A percentile compares a stretch with the other conserved stretches of the same genome.
These are phyloP conservation scores for Tachysurus fulvidraco DNA, from an alignment of 2,113 vertebrate genomes.

Conservation along the genomic window DNA sequence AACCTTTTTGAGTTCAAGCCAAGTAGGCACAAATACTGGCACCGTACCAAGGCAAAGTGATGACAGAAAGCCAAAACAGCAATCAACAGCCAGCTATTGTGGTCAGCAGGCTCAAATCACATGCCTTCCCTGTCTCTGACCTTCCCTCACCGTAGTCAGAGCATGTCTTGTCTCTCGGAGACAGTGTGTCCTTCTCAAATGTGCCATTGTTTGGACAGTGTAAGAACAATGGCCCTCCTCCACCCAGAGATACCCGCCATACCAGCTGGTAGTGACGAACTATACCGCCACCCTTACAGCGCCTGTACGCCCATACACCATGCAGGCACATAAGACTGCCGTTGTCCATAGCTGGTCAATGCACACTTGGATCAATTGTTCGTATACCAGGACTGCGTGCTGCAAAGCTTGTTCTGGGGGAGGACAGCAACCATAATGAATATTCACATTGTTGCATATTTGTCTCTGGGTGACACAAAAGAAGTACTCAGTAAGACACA, in stretches of 20 bases:
- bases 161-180: constrained; percentile 42
- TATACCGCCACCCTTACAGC: constrained; percentile 47
- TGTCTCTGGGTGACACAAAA: constrained; percentile 53
- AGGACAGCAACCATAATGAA: constrained; percentile 36
- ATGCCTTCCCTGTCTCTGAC: constrained; percentile 47
- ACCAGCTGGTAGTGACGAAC: constrained; percentile 58
- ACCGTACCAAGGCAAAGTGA: constrained; percentile 42
- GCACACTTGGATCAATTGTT: constrained; percentile 59
- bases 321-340: constrained; percentile 43
- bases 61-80: constrained; percentile 30
- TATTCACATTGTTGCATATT: constrained; percentile 56
- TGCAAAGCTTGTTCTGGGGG: constrained; percentile 40
- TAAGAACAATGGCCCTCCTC: constrained; percentile 51
- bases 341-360: constrained; percentile 56
- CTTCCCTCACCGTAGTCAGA: constrained; percentile 34
- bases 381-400: constrained; percentile 42
- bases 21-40: constrained; percentile 37
- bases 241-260: constrained; percentile 54
- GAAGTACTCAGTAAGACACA: constrained; percentile 50
- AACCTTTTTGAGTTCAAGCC: constrained; percentile 4
- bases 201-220: constrained; percentile 50
- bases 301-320: constrained; percentile 50
- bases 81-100: constrained; percentile 42
- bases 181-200: constrained; percentile 47
- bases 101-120: constrained; percentile 40